Evolutionary conservation across 2,888 invertebrate genomes (phyloP).

Genomic region (Spisula subtruncata): DNA sequence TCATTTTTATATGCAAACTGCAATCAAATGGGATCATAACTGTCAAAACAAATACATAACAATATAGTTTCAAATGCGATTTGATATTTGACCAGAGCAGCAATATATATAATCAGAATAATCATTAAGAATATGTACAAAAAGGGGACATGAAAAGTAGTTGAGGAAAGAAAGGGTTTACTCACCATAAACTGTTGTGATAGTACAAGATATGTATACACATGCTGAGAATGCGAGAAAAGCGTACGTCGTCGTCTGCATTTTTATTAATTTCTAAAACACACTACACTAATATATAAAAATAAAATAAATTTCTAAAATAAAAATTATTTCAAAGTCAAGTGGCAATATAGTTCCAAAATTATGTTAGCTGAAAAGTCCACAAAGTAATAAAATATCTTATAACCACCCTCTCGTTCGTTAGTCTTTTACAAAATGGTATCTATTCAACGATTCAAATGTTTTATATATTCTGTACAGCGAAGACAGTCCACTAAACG

Average conservation of each 20-base stretch:
- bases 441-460: background rate
- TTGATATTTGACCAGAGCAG: no score
- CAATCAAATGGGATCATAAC: no score
- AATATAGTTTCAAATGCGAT: no score
- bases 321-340: background rate
- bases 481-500: background rate
- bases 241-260: conserved; percentile 55
- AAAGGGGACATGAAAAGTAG: no score
- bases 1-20: no score
- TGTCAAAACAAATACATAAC: no score
- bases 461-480: conserved; percentile 11
- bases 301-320: conserved; percentile 19
- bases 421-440: conserved; percentile 6
- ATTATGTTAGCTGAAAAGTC: background rate
- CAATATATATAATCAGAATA: no score
- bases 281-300: conserved; percentile 36
- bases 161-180: background rate
- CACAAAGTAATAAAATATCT: background rate
- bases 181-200: conserved; percentile 63
- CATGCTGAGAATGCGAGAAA: conserved; percentile 49
- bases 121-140: no score
- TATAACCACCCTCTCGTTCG: background rate
- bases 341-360: background rate
- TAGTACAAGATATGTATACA: conserved; percentile 50
- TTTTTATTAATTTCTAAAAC: conserved; percentile 31